Base-by-base conservation (phyloP, 2,797 vertebrate species). In the Rhynchonycteris naso region DNA sequence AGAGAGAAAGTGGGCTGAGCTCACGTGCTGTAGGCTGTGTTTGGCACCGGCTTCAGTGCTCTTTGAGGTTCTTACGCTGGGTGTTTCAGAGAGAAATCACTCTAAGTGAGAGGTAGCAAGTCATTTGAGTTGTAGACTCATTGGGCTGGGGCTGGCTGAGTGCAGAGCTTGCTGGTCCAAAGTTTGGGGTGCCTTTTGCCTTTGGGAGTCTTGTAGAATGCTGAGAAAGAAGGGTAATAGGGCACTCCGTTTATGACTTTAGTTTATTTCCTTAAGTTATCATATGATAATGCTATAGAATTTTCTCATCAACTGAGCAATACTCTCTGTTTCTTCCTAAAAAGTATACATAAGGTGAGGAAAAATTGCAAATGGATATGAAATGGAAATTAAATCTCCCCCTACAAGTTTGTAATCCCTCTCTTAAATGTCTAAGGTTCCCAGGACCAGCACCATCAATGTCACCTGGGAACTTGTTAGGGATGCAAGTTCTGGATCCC, bases 41-140 rank as follows among this genome's bases (percentile, higher is more conserved):
- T 86, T 97, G 93, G 91, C 89, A 80, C 90, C 54, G 87, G 97
- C 93, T 82, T 76, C 66, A 43, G 86, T 88, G 96, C 88, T 89
- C 52, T 76, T 28, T 90, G 95, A 59, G 18, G 35, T 12, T 91
- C 63, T 81, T 88, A 68, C 69, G 43, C 61, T 16, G 87, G 72
- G 88, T 86, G 89, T 95, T 85, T 56, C 58, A 26, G 92, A 0
- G 59, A 92, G 89, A 85, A 76, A 56, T 69, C 68, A 9, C 4
- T 94, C 43, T 75, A 85, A 76, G 56, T 5, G 3, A 80, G 38
- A 7, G 54, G 81, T 26, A 56, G 61, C 14, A 7, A 24, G 30
- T 19, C 12, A 28, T 47, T 58, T 61, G 78, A 69, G n/a, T 75
- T 79, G 15, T 3, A 26, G n/a, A 14, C 16, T 12, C 9, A 4